Base-by-base conservation (phyloP, 2,888 invertebrate species). In the Chorisops tibialis region DNA sequence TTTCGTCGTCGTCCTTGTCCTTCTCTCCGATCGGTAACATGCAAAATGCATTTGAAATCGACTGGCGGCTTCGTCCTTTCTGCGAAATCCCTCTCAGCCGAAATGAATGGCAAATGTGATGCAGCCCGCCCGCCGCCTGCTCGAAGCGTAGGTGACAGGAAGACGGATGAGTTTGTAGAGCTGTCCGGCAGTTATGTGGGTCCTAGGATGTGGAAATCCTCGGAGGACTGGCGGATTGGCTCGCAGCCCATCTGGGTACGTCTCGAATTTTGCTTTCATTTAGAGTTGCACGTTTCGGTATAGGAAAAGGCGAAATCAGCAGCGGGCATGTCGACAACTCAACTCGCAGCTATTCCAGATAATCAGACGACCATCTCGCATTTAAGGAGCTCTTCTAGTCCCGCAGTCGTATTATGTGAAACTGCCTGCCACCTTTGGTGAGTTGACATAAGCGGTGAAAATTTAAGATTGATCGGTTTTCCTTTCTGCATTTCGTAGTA, bases 381-480 rank as follows among this genome's bases (percentile, higher is more conserved):
- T 39, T 12, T 39, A 3, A 39, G n/a, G n/a, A n/a, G n/a, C n/a
- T n/a, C n/a, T 37, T 37, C 11, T 37, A 6, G 7, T 21, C 54
- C 5, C 14, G 39, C 41, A 41, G 43, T 51, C 50, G 35, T 35
- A 16, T 16, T 12, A 30, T 30, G 16, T 22, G 11, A 7, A 22
- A 41, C 21, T 39, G 54, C 16, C 54, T 48, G 49, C 49, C 59
- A 59, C 59, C 59, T 59, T 67, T 65, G 66, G 65, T 69, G 66
- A 66, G 59, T 73, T 76, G 76, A 76, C 75, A 77, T 73, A 71
- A 73, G 74, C 75, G 76, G 76, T 75, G 76, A 77, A 77, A 77
- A 77, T 77, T 74, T 72, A 74, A 77, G 77, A 77, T 77, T 77
- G 78, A 77, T 77, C 77, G 75, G 75, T 59, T 50, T 41, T 48